A percentile compares a stretch with the other conserved stretches of the same genome.
Conservation (phyloP, 2,113 vertebrate genomes). For the Rhinopomastus cyanomelas region DNA sequence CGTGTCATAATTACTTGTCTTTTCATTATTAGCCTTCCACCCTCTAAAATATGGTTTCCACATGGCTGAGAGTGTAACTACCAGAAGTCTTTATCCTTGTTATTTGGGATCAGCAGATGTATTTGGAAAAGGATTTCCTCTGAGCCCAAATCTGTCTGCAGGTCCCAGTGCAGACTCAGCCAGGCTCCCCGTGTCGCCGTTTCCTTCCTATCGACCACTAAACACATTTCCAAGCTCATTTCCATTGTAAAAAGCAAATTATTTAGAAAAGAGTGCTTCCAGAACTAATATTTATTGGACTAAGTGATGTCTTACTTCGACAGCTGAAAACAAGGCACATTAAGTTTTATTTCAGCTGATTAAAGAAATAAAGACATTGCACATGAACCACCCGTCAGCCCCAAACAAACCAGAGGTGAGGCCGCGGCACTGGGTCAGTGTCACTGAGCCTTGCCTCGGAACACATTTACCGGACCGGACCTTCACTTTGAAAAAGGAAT, state of each 20-base stretch:
- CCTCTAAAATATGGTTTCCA: neutral
- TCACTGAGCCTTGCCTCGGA: neutral
- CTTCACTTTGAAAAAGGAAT: neutral
- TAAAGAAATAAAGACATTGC: neutral
- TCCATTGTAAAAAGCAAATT: neutral
- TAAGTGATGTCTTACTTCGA: neutral
- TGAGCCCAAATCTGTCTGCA: neutral
- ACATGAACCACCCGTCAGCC: accelerated
- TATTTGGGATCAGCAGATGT: neutral
- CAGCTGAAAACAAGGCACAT: neutral
- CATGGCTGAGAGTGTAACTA: neutral
- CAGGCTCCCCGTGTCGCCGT: accelerated
- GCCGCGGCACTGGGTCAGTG: neutral
- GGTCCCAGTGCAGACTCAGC: neutral
- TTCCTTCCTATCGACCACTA: neutral
- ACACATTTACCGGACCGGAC: neutral
- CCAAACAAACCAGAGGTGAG: neutral
- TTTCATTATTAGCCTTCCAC: neutral
- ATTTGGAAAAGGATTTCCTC: neutral
- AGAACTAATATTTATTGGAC: neutral
- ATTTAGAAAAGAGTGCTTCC: neutral
- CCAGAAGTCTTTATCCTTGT: neutral
- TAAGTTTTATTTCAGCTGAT: neutral
- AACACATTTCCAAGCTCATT: neutral
- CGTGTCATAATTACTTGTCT: neutral